phyloP scores from a whole-genome alignment of 2,797 vertebrate species.

The Tenualosa ilisha region DNA sequence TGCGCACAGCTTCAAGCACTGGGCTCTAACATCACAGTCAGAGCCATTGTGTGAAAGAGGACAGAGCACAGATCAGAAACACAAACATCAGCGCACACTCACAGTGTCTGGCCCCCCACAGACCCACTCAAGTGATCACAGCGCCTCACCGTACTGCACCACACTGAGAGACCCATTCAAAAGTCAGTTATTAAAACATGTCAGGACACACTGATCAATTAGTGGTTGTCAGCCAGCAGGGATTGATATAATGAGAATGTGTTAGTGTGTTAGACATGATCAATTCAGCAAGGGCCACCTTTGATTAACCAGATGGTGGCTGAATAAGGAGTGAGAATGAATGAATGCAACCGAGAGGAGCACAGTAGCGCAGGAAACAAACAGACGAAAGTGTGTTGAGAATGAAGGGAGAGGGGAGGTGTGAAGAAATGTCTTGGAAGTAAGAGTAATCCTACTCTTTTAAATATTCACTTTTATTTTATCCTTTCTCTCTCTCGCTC shows the following conservation, averaged over 20 bases:
- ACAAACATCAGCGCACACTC: neutral
- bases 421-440: neutral
- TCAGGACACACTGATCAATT: constrained; percentile 32
- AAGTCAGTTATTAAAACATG: neutral
- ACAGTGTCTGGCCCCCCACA: neutral
- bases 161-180: neutral
- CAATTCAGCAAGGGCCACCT: neutral
- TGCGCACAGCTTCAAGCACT: neutral
- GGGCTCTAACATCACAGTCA: neutral
- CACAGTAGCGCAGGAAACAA: neutral
- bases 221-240: constrained; percentile 27
- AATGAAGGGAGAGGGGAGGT: neutral
- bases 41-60: neutral
- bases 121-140: neutral
- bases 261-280: neutral
- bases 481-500: neutral
- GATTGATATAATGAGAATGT: constrained; percentile 34
- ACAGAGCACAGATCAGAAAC: neutral
- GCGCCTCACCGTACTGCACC: no score
- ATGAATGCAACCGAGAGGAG: neutral
- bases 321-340: neutral
- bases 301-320: neutral
- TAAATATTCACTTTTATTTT: neutral
- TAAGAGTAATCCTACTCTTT: no score
- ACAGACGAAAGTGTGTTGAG: neutral